Evolutionary conservation across 2,797 vertebrate genomes (phyloP).

Genomic region (Micrastur ruficollis): DNA sequence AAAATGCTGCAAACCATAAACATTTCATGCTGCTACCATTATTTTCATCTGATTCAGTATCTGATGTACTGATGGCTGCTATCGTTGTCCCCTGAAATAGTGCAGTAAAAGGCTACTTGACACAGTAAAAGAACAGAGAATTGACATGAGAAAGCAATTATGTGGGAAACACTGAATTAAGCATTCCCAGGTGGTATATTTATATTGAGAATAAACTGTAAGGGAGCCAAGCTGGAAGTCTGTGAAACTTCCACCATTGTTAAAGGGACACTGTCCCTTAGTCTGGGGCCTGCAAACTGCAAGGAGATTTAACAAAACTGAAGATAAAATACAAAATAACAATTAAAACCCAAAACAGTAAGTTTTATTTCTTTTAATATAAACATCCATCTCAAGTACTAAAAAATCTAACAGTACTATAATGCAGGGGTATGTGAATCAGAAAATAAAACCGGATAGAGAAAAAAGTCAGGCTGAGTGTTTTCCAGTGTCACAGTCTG

Average conservation of each 20-base stretch:
- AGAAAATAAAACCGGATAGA: neutral
- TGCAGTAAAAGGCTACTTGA: neutral
- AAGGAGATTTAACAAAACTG: neutral
- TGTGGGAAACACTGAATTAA: constrained; percentile 52
- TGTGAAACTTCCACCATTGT: constrained; percentile 47
- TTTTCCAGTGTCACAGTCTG: neutral
- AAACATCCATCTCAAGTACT: neutral
- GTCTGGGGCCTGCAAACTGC: neutral
- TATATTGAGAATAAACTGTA: constrained; percentile 56
- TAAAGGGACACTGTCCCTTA: constrained; percentile 39
- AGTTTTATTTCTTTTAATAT: neutral
- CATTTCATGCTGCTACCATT: neutral
- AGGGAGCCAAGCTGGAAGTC: constrained; percentile 52
- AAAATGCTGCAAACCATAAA: neutral
- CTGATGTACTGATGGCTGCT: neutral
- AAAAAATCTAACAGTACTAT: neutral
- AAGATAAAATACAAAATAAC: neutral
- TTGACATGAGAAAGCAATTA: constrained; percentile 67
- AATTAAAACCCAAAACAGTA: neutral
- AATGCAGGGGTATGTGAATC: neutral
- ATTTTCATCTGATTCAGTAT: neutral
- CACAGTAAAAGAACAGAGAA: constrained; percentile 20
- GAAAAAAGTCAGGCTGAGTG: neutral
- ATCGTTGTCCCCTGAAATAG: neutral
- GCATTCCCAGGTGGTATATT: constrained; percentile 68